Evolutionary conservation across 1,140 invertebrate species (phyloP), one percentile per base, ranked within the genome.

Genomic region (Pachypsylla venusta): DNA sequence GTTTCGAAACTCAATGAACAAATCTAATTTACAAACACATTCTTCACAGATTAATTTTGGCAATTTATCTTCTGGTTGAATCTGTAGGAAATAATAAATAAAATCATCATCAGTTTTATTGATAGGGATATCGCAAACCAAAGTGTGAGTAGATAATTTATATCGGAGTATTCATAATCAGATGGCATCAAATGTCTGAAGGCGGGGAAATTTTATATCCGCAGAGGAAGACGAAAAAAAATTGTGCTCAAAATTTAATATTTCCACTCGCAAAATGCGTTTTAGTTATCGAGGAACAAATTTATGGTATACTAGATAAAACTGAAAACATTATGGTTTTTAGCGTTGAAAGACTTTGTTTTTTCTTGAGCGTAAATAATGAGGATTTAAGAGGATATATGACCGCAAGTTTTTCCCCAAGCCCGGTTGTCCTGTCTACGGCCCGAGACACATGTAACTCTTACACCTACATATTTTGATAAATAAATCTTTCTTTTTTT

Each of bases 1-100:
- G 64, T 79, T 76, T 57, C 76, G 71, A 68, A 81, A 81, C 53
- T 79, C 77, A 68, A 73, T 77, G 19, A 80, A 64, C 53, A 77
- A 69, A 61, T 81, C 77, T 25, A 81, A 60, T 67, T 80, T 80
- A 56, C 72, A 79, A 20, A 77, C 71, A 66, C 79, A 81, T 35
- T 77, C 73, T 57, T 77, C 73, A 62, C 79, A 81, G 1, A 81
- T 70, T 61, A 79, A 72, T 72, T 81, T 81, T 24, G 79, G 78
- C 20, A 81, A 65, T 57, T 76, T 75, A 66, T 80, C 79, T 14
- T 69, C 70, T 65, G 75, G 69, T n/a, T 74, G 74, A 13, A 80
- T 73, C 78, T 80, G 61, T 12, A 64, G 64, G 42, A 59, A 42
- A 65, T 67, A 24, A 25, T 42, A 56, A 59, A 57, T 20, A 59